Percentiles rank a stretch among this genome's conserved stretches.
Conservation (phyloP, 2,888 invertebrate species). For the Dichetophora obliterata region DNA sequence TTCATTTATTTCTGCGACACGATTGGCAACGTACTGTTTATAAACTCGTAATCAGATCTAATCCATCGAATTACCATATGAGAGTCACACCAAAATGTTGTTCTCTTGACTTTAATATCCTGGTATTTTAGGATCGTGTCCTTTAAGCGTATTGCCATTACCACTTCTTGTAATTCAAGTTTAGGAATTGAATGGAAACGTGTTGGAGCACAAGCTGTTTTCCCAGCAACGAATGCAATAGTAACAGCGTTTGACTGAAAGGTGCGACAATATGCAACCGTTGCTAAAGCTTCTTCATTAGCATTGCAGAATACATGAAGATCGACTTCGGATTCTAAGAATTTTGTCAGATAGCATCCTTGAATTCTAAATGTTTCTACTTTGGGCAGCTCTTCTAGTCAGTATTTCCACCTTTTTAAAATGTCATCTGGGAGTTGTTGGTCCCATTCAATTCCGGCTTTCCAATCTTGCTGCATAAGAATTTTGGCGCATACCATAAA, state of each 20-base stretch:
- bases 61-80: slow-evolving; percentile 12
- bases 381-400: too few species aligned
- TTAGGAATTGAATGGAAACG: background rate
- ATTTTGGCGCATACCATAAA: too few species aligned
- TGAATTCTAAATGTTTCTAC: too few species aligned
- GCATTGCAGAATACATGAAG: background rate
- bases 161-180: background rate
- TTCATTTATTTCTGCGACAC: background rate
- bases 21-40: slow-evolving; percentile 5
- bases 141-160: background rate
- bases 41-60: background rate
- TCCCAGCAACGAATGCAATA: background rate
- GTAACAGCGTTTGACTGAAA: background rate
- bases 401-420: too few species aligned
- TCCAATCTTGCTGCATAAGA: too few species aligned
- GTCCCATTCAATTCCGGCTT: too few species aligned
- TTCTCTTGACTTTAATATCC: background rate
- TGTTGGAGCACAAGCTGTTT: background rate
- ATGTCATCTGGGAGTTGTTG: too few species aligned
- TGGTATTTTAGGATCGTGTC: background rate
- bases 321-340: background rate
- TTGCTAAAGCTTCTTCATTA: background rate
- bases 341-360: too few species aligned
- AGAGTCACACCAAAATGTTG: too few species aligned
- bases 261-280: background rate